Conservation (phyloP, 2,113 vertebrate genomes). For the Anas platyrhynchos region DNA sequence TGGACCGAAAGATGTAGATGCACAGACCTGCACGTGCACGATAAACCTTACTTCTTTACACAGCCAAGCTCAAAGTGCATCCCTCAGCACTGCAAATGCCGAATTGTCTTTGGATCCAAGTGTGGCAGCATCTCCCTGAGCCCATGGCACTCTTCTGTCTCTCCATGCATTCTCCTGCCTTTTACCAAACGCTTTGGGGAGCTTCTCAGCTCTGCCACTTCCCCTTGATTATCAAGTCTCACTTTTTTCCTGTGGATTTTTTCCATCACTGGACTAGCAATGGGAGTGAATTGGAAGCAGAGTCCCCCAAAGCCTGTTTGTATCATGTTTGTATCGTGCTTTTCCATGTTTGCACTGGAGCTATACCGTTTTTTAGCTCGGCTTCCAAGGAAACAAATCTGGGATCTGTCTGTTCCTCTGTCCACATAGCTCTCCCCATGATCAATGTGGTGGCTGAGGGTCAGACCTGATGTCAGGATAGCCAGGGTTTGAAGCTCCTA, state of each 20-base stretch:
- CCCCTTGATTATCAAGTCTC: background rate
- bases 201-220: background rate
- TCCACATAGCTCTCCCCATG: accelerated
- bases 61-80: background rate
- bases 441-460: background rate
- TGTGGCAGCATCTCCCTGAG: background rate
- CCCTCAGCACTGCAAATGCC: background rate
- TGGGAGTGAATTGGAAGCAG: background rate
- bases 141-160: background rate
- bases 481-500: background rate
- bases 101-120: background rate
- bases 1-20: background rate
- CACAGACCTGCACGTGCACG: background rate
- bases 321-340: background rate
- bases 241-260: background rate
- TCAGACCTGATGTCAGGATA: background rate
- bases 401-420: background rate
- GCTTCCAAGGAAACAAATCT: background rate
- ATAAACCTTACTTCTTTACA: background rate
- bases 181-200: background rate
- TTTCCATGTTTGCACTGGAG: background rate
- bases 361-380: background rate
- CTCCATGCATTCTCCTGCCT: background rate
- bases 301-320: background rate
- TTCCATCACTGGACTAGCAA: background rate